These are phyloP conservation scores for Azorinus chamasolen DNA, from an alignment of 2,888 invertebrate genomes.

Conservation along the genomic window DNA sequence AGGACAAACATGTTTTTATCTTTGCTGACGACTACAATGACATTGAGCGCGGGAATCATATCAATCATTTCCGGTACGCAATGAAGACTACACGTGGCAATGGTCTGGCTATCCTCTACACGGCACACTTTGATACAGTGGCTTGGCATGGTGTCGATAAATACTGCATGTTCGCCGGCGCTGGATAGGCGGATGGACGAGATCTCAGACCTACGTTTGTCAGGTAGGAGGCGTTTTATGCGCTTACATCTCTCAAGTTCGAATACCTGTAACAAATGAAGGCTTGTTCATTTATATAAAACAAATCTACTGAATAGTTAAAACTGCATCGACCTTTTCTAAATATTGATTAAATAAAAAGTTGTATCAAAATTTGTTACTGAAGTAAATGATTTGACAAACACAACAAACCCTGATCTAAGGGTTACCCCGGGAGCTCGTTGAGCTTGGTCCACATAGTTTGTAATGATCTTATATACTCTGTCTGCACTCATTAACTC, in stretches of 20 bases:
- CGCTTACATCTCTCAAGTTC: conserved; percentile 53
- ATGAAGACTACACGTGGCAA: conserved; percentile 50
- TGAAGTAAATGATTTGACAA: too few species aligned
- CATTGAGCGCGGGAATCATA: conserved; percentile 48
- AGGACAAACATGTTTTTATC: conserved; percentile 56
- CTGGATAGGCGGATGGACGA: conserved; percentile 47
- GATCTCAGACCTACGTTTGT: conserved; percentile 26
- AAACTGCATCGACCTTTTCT: too few species aligned
- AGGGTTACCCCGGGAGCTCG: too few species aligned
- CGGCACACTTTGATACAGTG: conserved; percentile 63
- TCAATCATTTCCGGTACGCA: conserved; percentile 55
- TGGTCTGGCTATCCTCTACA: conserved; percentile 43
- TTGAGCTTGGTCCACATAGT: too few species aligned
- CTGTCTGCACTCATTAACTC: too few species aligned
- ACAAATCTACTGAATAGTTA: too few species aligned
- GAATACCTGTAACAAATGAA: conserved; percentile 36
- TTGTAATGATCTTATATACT: too few species aligned
- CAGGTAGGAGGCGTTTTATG: conserved; percentile 46
- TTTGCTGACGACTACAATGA: conserved; percentile 54
- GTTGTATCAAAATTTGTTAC: too few species aligned
- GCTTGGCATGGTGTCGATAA: conserved; percentile 45
- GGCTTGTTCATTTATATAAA: too few species aligned
- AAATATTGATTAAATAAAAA: too few species aligned
- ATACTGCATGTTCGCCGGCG: conserved; percentile 59
- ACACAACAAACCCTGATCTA: too few species aligned